Conservation (phyloP, 2,888 invertebrate species). For the Drosophila anomalata region DNA sequence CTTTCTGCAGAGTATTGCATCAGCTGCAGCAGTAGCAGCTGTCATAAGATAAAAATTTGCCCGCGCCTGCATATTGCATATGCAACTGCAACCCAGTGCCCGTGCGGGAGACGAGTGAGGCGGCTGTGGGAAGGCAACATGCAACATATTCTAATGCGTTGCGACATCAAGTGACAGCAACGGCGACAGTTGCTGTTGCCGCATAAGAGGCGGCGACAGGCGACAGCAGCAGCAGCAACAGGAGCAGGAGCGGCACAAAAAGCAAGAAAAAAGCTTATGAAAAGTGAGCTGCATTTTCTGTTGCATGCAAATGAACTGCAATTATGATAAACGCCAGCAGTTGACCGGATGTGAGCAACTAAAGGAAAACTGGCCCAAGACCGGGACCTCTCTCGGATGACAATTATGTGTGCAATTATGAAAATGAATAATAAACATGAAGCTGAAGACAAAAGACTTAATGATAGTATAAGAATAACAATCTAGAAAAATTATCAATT, state of each 20-base stretch:
- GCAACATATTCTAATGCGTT: slow-evolving; percentile 80
- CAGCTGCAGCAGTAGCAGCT: slow-evolving; percentile 70
- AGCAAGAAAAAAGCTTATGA: slow-evolving; percentile 31
- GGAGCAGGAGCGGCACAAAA: slow-evolving; percentile 28
- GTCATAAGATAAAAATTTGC: slow-evolving; percentile 82
- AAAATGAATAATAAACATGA: slow-evolving; percentile 48
- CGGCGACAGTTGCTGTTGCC: slow-evolving; percentile 81
- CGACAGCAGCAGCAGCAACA: slow-evolving; percentile 39
- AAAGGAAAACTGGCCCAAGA: slow-evolving; percentile 47
- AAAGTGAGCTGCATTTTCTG: slow-evolving; percentile 70
- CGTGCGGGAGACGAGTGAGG: neutral
- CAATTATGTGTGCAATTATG: slow-evolving; percentile 51
- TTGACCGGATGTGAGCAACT: slow-evolving; percentile 82
- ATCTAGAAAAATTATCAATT: neutral
- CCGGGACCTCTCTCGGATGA: slow-evolving; percentile 44
- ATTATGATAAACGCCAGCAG: slow-evolving; percentile 83
- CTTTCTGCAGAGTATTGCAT: slow-evolving; percentile 10
- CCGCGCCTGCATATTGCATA: slow-evolving; percentile 78
- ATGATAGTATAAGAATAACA: neutral
- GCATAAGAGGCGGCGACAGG: slow-evolving; percentile 77
- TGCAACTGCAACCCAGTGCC: slow-evolving; percentile 62
- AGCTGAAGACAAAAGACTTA: neutral
- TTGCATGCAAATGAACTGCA: slow-evolving; percentile 80
- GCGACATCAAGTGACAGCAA: slow-evolving; percentile 79
- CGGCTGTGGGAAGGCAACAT: slow-evolving; percentile 25